These are phyloP conservation scores for Dynastes maya DNA, from an alignment of 2,888 invertebrate species.

Conservation along the genomic window DNA sequence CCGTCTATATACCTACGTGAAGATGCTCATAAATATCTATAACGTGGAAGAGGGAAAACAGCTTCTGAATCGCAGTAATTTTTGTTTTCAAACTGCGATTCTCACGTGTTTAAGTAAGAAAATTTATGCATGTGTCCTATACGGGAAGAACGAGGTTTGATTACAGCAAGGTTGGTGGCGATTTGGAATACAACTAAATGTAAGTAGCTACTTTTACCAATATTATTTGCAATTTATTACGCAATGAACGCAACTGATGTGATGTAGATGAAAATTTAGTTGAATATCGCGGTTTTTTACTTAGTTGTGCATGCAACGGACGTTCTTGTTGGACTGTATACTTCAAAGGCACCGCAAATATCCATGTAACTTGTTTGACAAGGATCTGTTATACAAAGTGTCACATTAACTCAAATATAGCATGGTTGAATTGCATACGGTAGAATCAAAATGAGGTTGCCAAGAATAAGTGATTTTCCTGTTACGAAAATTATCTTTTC, in stretches of 20 bases:
- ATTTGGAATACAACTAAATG: not conserved
- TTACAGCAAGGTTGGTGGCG: too few relatives aligned
- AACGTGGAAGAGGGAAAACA: constrained; percentile 46
- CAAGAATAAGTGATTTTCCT: not conserved
- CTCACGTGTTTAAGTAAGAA: not conserved
- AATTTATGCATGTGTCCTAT: not conserved
- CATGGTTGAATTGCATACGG: too few relatives aligned
- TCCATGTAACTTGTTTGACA: constrained; percentile 5
- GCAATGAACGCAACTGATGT: not conserved
- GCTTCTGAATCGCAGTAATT: not conserved
- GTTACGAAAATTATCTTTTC: too few relatives aligned
- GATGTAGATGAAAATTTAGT: not conserved
- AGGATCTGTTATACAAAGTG: constrained; percentile 1
- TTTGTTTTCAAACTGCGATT: not conserved
- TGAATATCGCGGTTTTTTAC: not conserved
- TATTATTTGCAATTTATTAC: not conserved
- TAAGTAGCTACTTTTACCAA: not conserved
- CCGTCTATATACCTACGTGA: constrained; percentile 55
- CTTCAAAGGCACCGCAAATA: constrained; percentile 1
- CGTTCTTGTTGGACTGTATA: not conserved
- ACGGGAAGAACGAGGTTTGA: not conserved
- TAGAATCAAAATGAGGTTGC: not conserved
- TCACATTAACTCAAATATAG: not conserved
- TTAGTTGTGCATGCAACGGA: not conserved
- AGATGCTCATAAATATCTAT: constrained; percentile 59